Evolutionary conservation across 2,113 vertebrate genomes (phyloP).

Genomic region (Electrona antarctica): DNA sequence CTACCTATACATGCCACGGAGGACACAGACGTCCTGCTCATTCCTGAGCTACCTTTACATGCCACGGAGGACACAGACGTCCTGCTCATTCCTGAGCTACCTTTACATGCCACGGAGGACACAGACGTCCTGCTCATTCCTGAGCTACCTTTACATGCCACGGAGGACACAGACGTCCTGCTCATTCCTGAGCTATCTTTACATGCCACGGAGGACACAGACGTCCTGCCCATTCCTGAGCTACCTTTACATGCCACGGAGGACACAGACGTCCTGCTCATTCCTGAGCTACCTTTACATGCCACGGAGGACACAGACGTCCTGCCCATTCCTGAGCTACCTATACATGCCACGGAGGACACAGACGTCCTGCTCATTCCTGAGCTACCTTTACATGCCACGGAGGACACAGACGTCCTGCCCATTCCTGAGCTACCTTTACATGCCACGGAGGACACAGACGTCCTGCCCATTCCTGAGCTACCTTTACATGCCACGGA

Average conservation of each 20-base stretch:
- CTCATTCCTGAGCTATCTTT: constrained; percentile 60
- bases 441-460: constrained; percentile 43
- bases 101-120: constrained; percentile 46
- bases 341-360: constrained; percentile 46
- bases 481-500: constrained; percentile 50
- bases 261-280: constrained; percentile 56
- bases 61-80: constrained; percentile 40
- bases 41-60: constrained; percentile 54
- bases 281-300: constrained; percentile 54
- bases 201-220: constrained; percentile 43
- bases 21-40: constrained; percentile 56
- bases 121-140: constrained; percentile 67
- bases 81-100: constrained; percentile 59
- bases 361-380: constrained; percentile 67
- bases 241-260: constrained; percentile 50
- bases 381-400: constrained; percentile 49
- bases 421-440: constrained; percentile 60
- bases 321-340: constrained; percentile 59
- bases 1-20: constrained; percentile 50
- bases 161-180: constrained; percentile 26
- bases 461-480: constrained; percentile 61
- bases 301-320: constrained; percentile 40
- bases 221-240: constrained; percentile 61
- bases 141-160: constrained; percentile 49
- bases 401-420: constrained; percentile 26